A percentile compares a stretch with the other conserved stretches of the same genome.
Conservation (phyloP, 2,888 invertebrate species). For the Empis livida region DNA sequence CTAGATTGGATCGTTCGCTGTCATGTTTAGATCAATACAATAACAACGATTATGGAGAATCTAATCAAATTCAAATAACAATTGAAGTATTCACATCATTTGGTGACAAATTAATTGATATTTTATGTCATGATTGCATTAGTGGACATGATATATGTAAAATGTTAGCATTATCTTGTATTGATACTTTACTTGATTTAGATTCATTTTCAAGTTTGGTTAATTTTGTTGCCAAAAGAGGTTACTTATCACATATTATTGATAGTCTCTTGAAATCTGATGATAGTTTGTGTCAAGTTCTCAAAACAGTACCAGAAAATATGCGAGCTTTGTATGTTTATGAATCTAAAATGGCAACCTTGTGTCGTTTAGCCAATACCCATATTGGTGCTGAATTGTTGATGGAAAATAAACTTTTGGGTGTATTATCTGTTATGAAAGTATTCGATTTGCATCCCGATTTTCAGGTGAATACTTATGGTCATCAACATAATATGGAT, state of each 20-base stretch:
- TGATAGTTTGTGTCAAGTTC: constrained; percentile 45
- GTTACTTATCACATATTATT: constrained; percentile 71
- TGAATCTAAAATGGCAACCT: constrained; percentile 73
- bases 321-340: constrained; percentile 72
- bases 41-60: constrained; percentile 50
- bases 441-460: constrained; percentile 66
- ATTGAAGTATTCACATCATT: constrained; percentile 56
- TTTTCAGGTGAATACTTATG: constrained; percentile 28
- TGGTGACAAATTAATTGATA: constrained; percentile 68
- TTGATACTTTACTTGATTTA: constrained; percentile 64
- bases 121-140: constrained; percentile 73
- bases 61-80: constrained; percentile 28
- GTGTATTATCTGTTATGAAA: constrained; percentile 51
- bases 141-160: constrained; percentile 82
- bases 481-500: constrained; percentile 20
- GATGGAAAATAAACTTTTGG: constrained; percentile 45
- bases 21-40: constrained; percentile 31
- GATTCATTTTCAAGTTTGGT: constrained; percentile 57
- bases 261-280: constrained; percentile 69
- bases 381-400: constrained; percentile 52
- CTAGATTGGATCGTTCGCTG: constrained; percentile 49
- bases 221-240: constrained; percentile 44
- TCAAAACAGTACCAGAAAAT: constrained; percentile 52
- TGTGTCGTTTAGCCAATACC: constrained; percentile 55
- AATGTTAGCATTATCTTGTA: constrained; percentile 72